Conservation (phyloP, 1,140 invertebrate species). For the Pantala flavescens region DNA sequence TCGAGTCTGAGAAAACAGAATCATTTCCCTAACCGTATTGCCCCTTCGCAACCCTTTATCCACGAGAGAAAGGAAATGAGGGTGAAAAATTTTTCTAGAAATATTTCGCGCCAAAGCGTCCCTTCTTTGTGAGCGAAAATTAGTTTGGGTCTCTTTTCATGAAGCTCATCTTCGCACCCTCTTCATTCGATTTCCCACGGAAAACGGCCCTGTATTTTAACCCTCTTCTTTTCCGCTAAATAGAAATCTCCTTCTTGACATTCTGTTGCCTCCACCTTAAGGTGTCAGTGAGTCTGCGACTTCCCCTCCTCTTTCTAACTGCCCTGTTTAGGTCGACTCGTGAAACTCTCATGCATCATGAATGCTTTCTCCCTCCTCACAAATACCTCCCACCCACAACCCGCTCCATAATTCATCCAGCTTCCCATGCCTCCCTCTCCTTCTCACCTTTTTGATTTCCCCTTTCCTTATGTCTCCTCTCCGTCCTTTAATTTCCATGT, state of each 20-base stretch:
- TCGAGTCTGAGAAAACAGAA: no score
- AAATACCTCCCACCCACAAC: neutral
- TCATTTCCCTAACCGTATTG: no score
- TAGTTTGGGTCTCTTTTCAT: no score
- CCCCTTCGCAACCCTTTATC: no score
- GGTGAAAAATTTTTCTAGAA: no score
- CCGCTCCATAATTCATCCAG: neutral
- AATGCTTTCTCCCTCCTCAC: neutral
- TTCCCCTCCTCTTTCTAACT: neutral
- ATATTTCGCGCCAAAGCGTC: no score
- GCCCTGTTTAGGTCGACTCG: conserved; percentile 2
- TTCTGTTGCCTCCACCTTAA: neutral
- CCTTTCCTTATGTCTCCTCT: neutral
- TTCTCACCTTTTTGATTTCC: neutral
- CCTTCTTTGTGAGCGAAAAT: no score
- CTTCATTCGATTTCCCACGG: no score
- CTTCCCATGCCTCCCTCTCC: neutral
- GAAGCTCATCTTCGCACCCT: no score
- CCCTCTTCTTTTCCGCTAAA: neutral
- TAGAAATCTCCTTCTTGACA: neutral
- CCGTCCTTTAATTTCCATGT: no score
- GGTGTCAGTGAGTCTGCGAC: neutral
- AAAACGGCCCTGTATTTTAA: neutral
- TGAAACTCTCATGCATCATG: neutral
- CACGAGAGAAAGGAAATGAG: no score